These are phyloP conservation scores for Leuciscus waleckii DNA, from an alignment of 2,797 vertebrate genomes.

Conservation along the genomic window DNA sequence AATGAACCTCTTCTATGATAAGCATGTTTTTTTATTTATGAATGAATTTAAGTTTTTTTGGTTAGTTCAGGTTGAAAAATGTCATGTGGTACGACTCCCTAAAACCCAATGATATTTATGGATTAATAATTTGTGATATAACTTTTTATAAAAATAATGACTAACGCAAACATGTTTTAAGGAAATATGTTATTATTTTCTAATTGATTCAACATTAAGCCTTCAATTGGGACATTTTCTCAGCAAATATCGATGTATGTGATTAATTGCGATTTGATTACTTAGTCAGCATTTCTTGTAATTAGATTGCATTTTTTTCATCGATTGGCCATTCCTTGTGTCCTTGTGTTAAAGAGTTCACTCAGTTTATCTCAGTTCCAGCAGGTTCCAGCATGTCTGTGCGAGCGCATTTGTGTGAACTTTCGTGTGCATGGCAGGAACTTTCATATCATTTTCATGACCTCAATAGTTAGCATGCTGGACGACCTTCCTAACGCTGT, in stretches of 20 bases:
- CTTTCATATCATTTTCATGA: constrained; percentile 31
- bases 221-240: not conserved
- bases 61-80: not conserved
- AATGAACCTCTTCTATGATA: not conserved
- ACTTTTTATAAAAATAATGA: not conserved
- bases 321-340: not conserved
- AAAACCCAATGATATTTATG: not conserved
- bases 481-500: constrained; percentile 42
- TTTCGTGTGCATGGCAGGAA: constrained; percentile 16
- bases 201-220: not conserved
- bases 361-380: not conserved
- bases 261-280: constrained; percentile 21
- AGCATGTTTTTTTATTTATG: not conserved
- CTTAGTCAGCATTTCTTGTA: constrained; percentile 10
- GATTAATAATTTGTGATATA: not conserved
- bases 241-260: not conserved
- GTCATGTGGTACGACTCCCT: not conserved
- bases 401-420: not conserved
- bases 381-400: not conserved
- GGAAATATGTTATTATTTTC: not conserved
- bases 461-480: constrained; percentile 50
- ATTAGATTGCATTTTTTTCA: not conserved
- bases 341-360: constrained; percentile 15
- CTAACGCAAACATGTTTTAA: not conserved
- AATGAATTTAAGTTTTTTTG: not conserved